Conservation (phyloP, 2,113 vertebrate species). For the Alces alces region DNA sequence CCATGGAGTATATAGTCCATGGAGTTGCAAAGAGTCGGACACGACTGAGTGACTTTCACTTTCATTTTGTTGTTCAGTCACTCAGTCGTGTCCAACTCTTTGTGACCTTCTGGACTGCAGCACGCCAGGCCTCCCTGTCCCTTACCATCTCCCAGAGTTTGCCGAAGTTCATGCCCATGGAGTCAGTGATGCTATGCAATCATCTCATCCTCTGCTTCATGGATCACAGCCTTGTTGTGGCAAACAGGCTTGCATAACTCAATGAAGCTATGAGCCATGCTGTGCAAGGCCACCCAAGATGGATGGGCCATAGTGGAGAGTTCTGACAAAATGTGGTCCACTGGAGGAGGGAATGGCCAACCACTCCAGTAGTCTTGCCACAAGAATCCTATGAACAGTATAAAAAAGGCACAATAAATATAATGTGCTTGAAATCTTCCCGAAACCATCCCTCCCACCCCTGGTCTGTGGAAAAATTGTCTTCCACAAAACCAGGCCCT, state of each 20-base stretch:
- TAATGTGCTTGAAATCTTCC: neutral
- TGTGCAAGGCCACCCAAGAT: neutral
- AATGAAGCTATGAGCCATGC: neutral
- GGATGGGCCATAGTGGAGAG: neutral
- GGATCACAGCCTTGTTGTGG: neutral
- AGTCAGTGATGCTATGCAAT: neutral
- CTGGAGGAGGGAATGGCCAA: neutral
- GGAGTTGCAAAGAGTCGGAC: fast-evolving
- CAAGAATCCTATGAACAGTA: neutral
- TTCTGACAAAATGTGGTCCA: neutral
- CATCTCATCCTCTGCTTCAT: neutral
- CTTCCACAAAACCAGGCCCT: neutral
- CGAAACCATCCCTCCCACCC: neutral
- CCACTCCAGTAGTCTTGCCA: neutral
- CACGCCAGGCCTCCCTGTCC: neutral
- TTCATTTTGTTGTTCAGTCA: neutral
- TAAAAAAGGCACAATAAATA: neutral
- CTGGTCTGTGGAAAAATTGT: neutral
- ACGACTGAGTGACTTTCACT: neutral
- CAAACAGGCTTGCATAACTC: neutral
- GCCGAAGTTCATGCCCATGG: neutral
- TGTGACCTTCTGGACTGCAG: neutral
- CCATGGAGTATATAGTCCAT: neutral
- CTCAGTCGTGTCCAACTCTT: neutral
- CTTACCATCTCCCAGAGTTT: neutral